Percentiles rank a stretch among this genome's conserved stretches.
These are phyloP conservation scores for Tortricodes alternella DNA, from an alignment of 2,888 invertebrate species.

Conservation along the genomic window DNA sequence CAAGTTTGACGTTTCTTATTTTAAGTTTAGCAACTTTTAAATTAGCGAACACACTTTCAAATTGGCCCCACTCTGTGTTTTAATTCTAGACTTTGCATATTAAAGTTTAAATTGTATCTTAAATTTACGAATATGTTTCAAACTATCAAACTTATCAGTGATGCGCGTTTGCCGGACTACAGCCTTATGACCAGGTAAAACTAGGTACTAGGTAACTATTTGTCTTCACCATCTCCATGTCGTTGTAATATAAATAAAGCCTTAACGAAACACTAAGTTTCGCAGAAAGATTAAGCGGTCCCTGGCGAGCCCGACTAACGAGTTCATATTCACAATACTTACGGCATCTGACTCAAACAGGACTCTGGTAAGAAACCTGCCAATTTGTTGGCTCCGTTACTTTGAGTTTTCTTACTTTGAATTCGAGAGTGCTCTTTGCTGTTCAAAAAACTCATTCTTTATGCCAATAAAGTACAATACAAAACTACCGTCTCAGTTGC, in stretches of 20 bases:
- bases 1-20: no score
- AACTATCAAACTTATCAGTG: not conserved
- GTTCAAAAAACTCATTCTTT: slow-evolving; percentile 29
- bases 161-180: not conserved
- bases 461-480: slow-evolving; percentile 21
- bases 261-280: slow-evolving; percentile 29
- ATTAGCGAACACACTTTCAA: no score
- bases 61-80: no score
- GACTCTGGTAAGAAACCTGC: slow-evolving; percentile 25
- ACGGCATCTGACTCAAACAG: not conserved
- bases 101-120: no score
- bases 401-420: slow-evolving; percentile 23
- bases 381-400: slow-evolving; percentile 26
- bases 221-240: slow-evolving; percentile 17
- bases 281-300: slow-evolving; percentile 33
- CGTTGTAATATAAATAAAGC: slow-evolving; percentile 31
- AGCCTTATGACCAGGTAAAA: slow-evolving; percentile 24
- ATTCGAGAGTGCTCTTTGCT: slow-evolving; percentile 27
- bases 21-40: no score
- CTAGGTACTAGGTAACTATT: no score
- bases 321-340: slow-evolving; percentile 11
- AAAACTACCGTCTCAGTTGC: not conserved
- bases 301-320: slow-evolving; percentile 7
- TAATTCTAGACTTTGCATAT: no score
- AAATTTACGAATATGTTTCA: no score